Evolutionary conservation across 2,797 vertebrate species (phyloP).

Genomic region (Enteromius trimaculatus): DNA sequence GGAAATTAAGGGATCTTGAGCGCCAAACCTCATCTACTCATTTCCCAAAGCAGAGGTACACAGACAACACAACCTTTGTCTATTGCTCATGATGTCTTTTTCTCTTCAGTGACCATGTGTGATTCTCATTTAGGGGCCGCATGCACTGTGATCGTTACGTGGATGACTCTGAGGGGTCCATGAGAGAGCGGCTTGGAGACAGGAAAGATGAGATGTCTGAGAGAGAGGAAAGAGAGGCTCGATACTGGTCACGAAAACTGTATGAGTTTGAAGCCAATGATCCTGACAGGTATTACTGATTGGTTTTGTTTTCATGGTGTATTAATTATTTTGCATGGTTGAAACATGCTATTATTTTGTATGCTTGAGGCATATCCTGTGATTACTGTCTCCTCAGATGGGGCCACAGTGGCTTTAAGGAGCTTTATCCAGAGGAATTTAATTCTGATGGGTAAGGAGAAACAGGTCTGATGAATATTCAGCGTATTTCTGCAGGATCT

Average conservation of each 20-base stretch:
- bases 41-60: constrained; percentile 63
- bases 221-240: constrained; percentile 84
- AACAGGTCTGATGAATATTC: background rate
- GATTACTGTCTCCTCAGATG: constrained; percentile 78
- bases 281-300: constrained; percentile 85
- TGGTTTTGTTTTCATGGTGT: background rate
- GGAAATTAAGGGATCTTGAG: constrained; percentile 92
- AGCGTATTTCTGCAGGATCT: background rate
- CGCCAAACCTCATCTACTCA: constrained; percentile 70
- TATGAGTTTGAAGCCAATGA: constrained; percentile 92
- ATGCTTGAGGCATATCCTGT: background rate
- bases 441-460: constrained; percentile 84
- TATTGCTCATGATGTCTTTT: constrained; percentile 27
- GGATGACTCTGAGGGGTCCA: constrained; percentile 69
- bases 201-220: constrained; percentile 72
- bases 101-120: constrained; percentile 23
- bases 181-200: constrained; percentile 68
- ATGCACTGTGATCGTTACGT: constrained; percentile 93
- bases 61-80: constrained; percentile 44
- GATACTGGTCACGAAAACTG: constrained; percentile 91
- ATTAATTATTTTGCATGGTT: background rate
- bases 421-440: constrained; percentile 96
- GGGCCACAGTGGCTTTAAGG: constrained; percentile 97
- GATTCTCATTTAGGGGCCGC: constrained; percentile 73
- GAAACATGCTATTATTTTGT: background rate